These are phyloP conservation scores for Muraenolepis orangiensis DNA, from an alignment of 2,797 vertebrate genomes.

Conservation along the genomic window DNA sequence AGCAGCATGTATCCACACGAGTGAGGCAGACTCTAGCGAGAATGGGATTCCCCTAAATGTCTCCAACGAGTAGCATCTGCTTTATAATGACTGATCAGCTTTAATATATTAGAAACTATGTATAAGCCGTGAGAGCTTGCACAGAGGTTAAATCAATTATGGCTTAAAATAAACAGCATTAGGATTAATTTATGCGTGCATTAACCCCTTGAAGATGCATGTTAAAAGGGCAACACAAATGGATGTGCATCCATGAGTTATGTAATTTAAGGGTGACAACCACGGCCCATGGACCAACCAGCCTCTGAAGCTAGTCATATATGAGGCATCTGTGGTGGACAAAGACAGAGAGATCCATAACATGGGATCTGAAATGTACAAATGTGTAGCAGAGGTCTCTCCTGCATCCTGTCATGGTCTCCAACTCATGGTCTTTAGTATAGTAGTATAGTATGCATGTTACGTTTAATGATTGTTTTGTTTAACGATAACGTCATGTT, in stretches of 20 bases:
- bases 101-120: not conserved
- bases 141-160: not conserved
- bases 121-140: not conserved
- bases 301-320: not conserved
- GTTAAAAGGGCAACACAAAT: not conserved
- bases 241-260: not conserved
- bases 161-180: not conserved
- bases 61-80: not conserved
- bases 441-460: too few species aligned
- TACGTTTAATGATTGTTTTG: too few species aligned
- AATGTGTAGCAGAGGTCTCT: not conserved
- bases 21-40: not conserved
- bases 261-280: not conserved
- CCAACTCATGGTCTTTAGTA: not conserved
- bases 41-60: not conserved
- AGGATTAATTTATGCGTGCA: not conserved
- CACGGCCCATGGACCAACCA: not conserved
- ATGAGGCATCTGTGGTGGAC: not conserved
- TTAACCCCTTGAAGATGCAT: not conserved
- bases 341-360: not conserved
- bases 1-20: not conserved
- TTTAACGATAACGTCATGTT: not conserved
- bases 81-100: not conserved
- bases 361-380: not conserved
- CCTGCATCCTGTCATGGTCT: not conserved